Base-by-base conservation (phyloP, 2,888 invertebrate species). In the Drosophila kuntzei region DNA sequence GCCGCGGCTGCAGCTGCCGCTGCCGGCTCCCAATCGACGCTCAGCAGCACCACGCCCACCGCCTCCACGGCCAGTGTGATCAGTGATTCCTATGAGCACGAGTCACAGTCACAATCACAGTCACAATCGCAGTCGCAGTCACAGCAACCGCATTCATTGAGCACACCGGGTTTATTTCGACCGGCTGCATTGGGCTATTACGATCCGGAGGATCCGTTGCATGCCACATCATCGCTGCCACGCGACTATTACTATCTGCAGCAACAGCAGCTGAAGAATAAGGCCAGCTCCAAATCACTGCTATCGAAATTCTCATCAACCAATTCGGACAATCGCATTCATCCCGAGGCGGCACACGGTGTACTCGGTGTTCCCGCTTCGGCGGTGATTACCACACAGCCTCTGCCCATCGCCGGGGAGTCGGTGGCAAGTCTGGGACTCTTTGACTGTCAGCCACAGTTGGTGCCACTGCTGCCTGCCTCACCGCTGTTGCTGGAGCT, bases 181-280 rank as follows among this genome's bases (percentile, higher is more conserved):
- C 89, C 78, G 0, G 76, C 82, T 3, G 79, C 87, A 1, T 61
- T 80, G 71, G 82, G 82, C 20, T 83, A 83, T 18, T 83, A 84
- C 83, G 83, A 84, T 86, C 83, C 88, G 0, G 83, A 84, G 72
- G 89, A 84, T 77, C 83, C 88, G 32, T 47, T 88, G 79, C 87
- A 88, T 71, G 87, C 83, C 61, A 74, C 77, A 25, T 90, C 91
- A 0, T 91, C 91, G 20, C 79, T 91, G 70, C 91, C 91, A 5
- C 90, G 91, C n/a, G 91, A 91, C 68, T 92, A 89, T 44, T 92
- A 91, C 65, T 91, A 90, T 60, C 67, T 92, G 75, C 92, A 92
- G 54, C 91, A 91, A 60, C 91, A 91, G 64, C 90, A 91, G 65
- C 69, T 90, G 16, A 92, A 91, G 60, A 90, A 90, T 37, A 91